phyloP scores from a whole-genome alignment of 2,797 vertebrate species.

The Eulemur coronatus region DNA sequence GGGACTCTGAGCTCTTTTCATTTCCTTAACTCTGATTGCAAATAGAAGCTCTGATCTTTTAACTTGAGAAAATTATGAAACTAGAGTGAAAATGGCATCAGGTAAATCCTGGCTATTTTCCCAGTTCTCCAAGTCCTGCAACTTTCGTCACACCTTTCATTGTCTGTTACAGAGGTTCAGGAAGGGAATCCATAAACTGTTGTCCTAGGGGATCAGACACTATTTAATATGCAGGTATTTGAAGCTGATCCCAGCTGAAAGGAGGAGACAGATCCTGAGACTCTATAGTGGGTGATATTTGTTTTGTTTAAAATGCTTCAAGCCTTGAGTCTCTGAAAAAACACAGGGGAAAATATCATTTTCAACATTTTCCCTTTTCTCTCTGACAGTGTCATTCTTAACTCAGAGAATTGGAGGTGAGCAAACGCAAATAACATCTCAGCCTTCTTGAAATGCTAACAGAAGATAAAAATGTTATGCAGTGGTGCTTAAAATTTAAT shows the following conservation, averaged over 20 bases:
- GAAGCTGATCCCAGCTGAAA: not conserved
- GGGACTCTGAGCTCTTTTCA: not conserved
- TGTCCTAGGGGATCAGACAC: not conserved
- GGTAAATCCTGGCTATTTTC: not conserved
- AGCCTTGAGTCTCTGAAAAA: not conserved
- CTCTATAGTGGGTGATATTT: not conserved
- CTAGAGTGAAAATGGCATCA: not conserved
- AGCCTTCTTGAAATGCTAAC: conserved; percentile 53
- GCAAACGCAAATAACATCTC: conserved; percentile 19
- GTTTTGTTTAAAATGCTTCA: not conserved
- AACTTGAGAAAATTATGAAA: conserved; percentile 7
- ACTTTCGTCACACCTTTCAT: not conserved
- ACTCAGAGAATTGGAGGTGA: conserved; percentile 32
- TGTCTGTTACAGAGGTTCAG: not conserved
- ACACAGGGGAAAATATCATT: not conserved
- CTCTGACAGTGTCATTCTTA: not conserved
- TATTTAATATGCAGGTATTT: not conserved
- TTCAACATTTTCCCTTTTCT: conserved; percentile 11
- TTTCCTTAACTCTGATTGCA: not conserved
- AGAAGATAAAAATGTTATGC: conserved; percentile 67
- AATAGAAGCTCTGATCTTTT: not conserved
- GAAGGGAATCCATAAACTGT: not conserved
- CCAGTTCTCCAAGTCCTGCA: not conserved
- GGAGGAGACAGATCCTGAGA: not conserved
- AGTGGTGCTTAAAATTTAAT: conserved; percentile 79